These are phyloP conservation scores for Mobula hypostoma DNA, from an alignment of 2,113 vertebrate genomes.

Conservation along the genomic window DNA sequence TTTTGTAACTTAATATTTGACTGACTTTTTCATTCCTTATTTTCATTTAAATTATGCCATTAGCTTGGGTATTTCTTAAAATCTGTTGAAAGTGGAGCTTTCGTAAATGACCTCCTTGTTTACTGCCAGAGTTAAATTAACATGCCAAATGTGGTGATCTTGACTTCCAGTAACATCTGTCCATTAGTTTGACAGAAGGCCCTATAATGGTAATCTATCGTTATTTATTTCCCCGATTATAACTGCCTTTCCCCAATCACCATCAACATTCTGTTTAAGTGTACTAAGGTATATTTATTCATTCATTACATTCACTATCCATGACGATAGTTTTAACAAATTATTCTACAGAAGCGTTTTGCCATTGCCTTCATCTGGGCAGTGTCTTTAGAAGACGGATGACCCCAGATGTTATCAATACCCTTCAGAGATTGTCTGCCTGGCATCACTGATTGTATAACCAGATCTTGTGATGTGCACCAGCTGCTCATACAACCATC, in stretches of 20 bases:
- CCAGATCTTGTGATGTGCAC: too few relatives aligned
- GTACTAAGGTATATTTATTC: too few relatives aligned
- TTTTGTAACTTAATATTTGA: background rate
- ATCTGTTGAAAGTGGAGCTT: background rate
- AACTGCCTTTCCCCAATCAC: background rate
- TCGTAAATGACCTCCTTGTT: background rate
- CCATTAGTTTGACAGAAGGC: background rate
- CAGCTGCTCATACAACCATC: too few relatives aligned
- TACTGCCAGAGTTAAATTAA: background rate
- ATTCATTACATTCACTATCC: too few relatives aligned
- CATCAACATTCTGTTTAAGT: background rate
- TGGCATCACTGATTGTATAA: too few relatives aligned
- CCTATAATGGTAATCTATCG: background rate
- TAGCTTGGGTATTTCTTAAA: background rate
- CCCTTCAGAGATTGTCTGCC: too few relatives aligned
- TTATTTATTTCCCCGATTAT: background rate
- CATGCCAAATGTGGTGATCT: background rate
- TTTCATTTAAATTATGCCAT: background rate
- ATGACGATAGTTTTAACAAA: background rate
- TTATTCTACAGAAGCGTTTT: background rate
- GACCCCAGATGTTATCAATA: too few relatives aligned
- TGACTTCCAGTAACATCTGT: background rate
- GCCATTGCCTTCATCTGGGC: too few relatives aligned
- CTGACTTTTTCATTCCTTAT: background rate
- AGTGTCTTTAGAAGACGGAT: too few relatives aligned